phyloP scores from a whole-genome alignment of 2,113 vertebrate genomes.

The Tautogolabrus adspersus region DNA sequence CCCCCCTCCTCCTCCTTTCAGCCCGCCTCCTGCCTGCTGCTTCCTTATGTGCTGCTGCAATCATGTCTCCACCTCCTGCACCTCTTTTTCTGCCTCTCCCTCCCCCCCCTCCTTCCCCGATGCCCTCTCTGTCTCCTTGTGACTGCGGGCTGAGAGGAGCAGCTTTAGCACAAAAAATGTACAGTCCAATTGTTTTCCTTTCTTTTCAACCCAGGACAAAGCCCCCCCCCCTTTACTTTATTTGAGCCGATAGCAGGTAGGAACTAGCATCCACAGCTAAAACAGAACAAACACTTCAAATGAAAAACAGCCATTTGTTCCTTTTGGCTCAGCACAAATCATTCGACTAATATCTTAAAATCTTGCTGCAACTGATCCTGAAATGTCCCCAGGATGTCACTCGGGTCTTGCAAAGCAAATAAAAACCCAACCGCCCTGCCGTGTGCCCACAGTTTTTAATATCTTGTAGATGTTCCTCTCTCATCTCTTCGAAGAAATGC shows the following conservation, averaged over 20 bases:
- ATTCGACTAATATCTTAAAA: not conserved
- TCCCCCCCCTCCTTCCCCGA: constrained; percentile 37
- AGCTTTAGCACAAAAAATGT: constrained; percentile 71
- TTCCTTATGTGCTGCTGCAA: constrained; percentile 66
- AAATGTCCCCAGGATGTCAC: not conserved
- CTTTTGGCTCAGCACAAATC: not conserved
- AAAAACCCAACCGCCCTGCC: not conserved
- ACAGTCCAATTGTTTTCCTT: constrained; percentile 17
- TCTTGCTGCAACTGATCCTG: constrained; percentile 10
- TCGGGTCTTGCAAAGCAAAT: constrained; percentile 26
- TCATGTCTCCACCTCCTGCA: constrained; percentile 51
- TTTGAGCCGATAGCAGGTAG: not conserved
- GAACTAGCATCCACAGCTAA: not conserved
- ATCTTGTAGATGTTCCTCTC: constrained; percentile 2
- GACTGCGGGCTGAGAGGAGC: constrained; percentile 70
- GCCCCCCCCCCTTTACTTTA: not conserved
- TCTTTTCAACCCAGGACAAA: not conserved
- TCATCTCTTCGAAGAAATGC: not conserved
- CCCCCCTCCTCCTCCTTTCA: constrained; percentile 15
- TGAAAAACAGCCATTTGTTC: constrained; percentile 20
- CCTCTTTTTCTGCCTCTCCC: constrained; percentile 21
- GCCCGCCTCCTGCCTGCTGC: constrained; percentile 19
- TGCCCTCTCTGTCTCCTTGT: constrained; percentile 80
- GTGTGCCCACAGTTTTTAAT: not conserved
- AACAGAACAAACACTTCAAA: not conserved